Conservation (phyloP, 2,113 vertebrate species). For the Ophthalmolycus amberensis region DNA sequence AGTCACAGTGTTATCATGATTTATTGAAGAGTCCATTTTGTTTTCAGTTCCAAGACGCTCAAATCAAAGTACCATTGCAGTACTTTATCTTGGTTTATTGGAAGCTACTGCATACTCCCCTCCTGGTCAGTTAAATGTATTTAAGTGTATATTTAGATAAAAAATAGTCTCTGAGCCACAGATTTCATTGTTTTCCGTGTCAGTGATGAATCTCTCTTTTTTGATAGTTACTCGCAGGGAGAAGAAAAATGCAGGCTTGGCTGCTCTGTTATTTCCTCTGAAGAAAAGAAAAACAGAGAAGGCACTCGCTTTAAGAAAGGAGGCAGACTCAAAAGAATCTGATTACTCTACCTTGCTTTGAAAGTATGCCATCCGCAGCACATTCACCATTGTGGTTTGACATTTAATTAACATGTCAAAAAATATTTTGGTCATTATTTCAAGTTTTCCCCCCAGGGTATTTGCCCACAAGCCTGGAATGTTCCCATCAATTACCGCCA, state of each 20-base stretch:
- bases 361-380: constrained; percentile 56
- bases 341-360: constrained; percentile 61
- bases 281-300: constrained; percentile 27
- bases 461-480: constrained; percentile 66
- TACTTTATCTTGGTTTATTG: constrained; percentile 80
- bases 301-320: constrained; percentile 33
- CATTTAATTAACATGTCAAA: constrained; percentile 77
- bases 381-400: constrained; percentile 65
- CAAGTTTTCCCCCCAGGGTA: constrained; percentile 42
- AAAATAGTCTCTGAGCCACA: constrained; percentile 74
- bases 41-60: constrained; percentile 76
- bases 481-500: constrained; percentile 60
- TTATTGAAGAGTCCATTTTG: constrained; percentile 81
- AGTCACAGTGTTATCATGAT: constrained; percentile 78
- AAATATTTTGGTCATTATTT: constrained; percentile 73
- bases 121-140: constrained; percentile 81
- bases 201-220: constrained; percentile 81
- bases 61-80: constrained; percentile 78
- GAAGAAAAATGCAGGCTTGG: constrained; percentile 67
- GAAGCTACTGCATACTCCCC: constrained; percentile 67
- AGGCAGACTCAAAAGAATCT: constrained; percentile 45
- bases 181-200: constrained; percentile 81
- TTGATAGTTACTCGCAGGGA: constrained; percentile 68
- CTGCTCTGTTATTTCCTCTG: constrained; percentile 66
- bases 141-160: constrained; percentile 82